Conservation (phyloP, 1,140 invertebrate genomes). For the Colletes latitarsis region DNA sequence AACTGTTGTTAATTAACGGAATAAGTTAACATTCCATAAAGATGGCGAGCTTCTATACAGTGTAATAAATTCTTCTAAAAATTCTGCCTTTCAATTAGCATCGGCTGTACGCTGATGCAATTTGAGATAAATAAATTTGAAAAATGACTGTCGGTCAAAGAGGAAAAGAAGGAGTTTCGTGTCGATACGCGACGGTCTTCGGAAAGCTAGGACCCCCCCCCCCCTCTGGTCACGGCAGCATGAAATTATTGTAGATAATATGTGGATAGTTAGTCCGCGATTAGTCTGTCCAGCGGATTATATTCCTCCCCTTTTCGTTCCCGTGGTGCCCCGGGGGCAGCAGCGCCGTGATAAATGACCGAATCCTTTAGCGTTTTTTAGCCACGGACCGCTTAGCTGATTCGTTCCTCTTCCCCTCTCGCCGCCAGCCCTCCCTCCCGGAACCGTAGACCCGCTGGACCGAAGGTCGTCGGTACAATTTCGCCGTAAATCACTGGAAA, state of each 20-base stretch:
- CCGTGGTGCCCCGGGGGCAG: constrained; percentile 69
- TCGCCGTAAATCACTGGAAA: constrained; percentile 80
- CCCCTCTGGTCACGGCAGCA: constrained; percentile 49
- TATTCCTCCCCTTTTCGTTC: constrained; percentile 75
- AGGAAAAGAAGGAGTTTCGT: not conserved
- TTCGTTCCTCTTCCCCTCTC: constrained; percentile 20
- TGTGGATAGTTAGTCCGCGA: constrained; percentile 76
- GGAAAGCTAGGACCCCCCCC: constrained; percentile 3
- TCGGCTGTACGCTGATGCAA: no score
- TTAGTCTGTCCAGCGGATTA: constrained; percentile 79
- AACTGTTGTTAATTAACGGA: no score
- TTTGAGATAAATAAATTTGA: no score
- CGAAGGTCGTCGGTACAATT: constrained; percentile 80
- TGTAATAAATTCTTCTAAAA: no score
- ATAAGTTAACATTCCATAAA: no score
- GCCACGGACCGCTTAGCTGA: constrained; percentile 62
- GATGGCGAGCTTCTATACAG: no score
- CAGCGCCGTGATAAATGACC: constrained; percentile 79
- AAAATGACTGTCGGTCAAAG: no score
- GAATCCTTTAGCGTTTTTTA: constrained; percentile 79
- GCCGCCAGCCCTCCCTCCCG: constrained; percentile 60
- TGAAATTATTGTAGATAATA: constrained; percentile 78
- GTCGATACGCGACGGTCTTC: constrained; percentile 36
- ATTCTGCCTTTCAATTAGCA: no score
- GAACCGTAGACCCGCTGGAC: constrained; percentile 45